Base-by-base conservation (phyloP, 2,888 invertebrate species). In the Dicranocentrus wangi region DNA sequence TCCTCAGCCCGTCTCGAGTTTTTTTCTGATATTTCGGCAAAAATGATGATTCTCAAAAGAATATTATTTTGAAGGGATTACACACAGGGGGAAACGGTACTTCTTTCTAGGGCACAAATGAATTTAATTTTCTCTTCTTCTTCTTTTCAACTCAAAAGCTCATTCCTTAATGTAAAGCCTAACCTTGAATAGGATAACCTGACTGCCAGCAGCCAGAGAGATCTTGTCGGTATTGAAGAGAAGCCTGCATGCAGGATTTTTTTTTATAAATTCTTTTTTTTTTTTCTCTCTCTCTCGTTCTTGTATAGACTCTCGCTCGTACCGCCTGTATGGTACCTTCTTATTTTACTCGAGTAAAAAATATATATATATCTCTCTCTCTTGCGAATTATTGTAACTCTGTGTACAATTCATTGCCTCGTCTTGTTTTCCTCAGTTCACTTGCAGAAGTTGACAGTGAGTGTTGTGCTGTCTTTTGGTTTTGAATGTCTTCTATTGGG, bases 101-200 rank as follows among this genome's bases (percentile, higher is more conserved):
- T 77, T 69, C 58, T 77, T 77, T 77, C 68, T 77, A 69, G 68
- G 77, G 69, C 77, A 77, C 69, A 53, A 77, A 69, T 77, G 60
- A 63, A 68, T 77, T 69, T 60, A 77, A 77, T 77, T 77, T 76
- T 76, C 68, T 76, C 75, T 63, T 60, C 47, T 39, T 55, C 63
- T 53, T 63, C 63, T 60, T 76, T 69, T 69, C 60, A 77, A 53
- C 68, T 77, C 63, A 69, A 61, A 77, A 77, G 63, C 69, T 60
- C 77, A 76, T 51, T 68, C 55, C 27, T 53, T 66, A 75, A 55
- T 53, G 42, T 39, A 75, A 66, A 60, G 77, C 69, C 69, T 77
- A 77, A 77, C 77, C 77, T 77, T 77, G 69, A 77, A 77, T 61
- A 77, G 77, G 68, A 68, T 76, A 76, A 68, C 68, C 60, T 68